Base-by-base conservation (phyloP, 2,888 invertebrate species). In the Trimorus sp. region DNA sequence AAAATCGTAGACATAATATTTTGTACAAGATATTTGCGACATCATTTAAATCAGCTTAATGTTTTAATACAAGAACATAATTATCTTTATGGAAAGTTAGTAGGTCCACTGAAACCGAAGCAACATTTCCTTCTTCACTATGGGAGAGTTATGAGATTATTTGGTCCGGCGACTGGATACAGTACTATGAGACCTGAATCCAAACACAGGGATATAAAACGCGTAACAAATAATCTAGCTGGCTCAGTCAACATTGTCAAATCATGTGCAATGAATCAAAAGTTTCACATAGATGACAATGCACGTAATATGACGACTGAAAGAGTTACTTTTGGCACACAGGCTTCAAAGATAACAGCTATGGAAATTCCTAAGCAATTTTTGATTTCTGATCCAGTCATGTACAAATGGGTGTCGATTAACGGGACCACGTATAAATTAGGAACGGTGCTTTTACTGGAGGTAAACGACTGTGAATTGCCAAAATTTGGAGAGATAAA, bases 111-210 rank as follows among this genome's bases (percentile, higher is more conserved):
- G 40, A 69, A 69, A 40, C 70, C 58, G 11, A 77, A 77, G 58
- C 12, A 48, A 14, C 77, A 77, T 51, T 63, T 77, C 16, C n/a
- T 69, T 1, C n/a, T 51, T 9, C 58, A 58, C 14, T 38, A 58
- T 26, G 14, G n/a, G 1, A 58, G 38, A 14, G n/a, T 58, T 4
- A 58, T 58, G 37, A 4, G 9, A n/a, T 5, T 14, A 7, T 58
- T 58, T 38, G 38, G 38, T 38, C 38, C 58, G n/a, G 14, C 58
- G 40, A 58, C 37, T 38, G 58, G 38, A 3, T 58, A 38, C 66
- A 59, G 66, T 54, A 59, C 75, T 16, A 75, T 75, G 66, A 59
- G 75, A 15, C 42, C 54, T 12, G 75, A 75, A 16, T 65, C 59
- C n/a, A 75, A 75, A 37, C 75, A 75, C 37, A 49, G 59, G 1